Base-by-base conservation (phyloP, 1,140 invertebrate species). In the Heliconius hewitsoni region DNA sequence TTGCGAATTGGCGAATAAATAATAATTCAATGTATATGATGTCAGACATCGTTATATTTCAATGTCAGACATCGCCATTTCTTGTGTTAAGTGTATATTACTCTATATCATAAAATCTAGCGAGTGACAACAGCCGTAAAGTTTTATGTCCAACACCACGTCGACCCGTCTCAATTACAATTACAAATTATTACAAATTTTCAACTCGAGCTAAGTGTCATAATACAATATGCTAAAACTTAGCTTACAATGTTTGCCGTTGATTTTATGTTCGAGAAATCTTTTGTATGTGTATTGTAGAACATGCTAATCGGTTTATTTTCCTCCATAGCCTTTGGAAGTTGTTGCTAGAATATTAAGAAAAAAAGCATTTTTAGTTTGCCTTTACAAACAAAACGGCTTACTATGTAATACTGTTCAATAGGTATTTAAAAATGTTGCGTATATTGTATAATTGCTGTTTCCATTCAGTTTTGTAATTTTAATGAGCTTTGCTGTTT, bases 111-210 rank as follows among this genome's bases (percentile, higher is more conserved):
- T 93, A 92, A 93, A 92, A 81, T 87, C 79, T 83, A 84, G 77
- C 84, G 83, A 90, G 88, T 91, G 91, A 92, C 90, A 93, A 90
- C 78, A 86, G 83, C 88, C 90, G 84, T 93, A 89, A 93, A 93
- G 82, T 89, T 92, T 91, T 90, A 93, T 91, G 90, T 83, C 81
- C 84, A 79, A 84, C 86, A 86, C 85, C 81, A 85, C 83, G 82
- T 82, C 86, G 60, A 74, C 60, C 81, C 78, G 80, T 87, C 87
- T 88, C 90, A 89, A 93, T 93, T 93, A 92, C 90, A 93, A 93
- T 92, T 90, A 93, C 91, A 92, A 93, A 93, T 92, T 91, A 91
- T 91, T 90, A 88, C 87, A 89, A 88, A 91, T 89, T 90, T 90
- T 85, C 87, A 85, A 84, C 80, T 81, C 77, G 57, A 74, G 73